Percentiles rank a stretch among this genome's conserved stretches.
Conservation (phyloP, 1,140 invertebrate species). For the Yoshiicerus persimilis region DNA sequence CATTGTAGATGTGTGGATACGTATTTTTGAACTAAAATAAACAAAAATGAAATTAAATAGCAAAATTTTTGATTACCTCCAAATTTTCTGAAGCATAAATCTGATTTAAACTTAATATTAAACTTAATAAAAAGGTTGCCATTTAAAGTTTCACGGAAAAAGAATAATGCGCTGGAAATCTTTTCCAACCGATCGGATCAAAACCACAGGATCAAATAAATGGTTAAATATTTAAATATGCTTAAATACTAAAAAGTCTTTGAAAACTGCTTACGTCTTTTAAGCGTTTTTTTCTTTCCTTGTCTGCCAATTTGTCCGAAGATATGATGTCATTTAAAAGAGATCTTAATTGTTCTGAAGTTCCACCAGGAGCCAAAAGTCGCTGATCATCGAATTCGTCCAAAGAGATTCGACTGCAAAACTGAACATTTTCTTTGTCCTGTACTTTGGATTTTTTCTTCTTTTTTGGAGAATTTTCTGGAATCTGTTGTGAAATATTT, state of each 20-base stretch:
- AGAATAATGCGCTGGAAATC: no score
- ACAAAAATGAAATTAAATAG: not conserved
- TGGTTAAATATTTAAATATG: no score
- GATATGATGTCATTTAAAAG: constrained; percentile 24
- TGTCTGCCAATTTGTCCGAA: constrained; percentile 26
- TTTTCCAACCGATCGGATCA: no score
- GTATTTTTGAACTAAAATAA: constrained; percentile 36
- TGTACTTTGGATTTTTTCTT: not conserved
- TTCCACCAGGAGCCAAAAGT: constrained; percentile 33
- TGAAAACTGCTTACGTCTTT: constrained; percentile 41
- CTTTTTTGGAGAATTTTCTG: not conserved
- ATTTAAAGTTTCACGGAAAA: no score
- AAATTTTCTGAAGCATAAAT: no score
- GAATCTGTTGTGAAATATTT: not conserved
- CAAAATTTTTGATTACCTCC: no score
- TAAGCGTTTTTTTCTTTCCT: constrained; percentile 34
- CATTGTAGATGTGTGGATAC: constrained; percentile 46
- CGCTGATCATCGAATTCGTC: constrained; percentile 44
- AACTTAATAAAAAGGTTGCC: no score
- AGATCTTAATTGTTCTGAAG: constrained; percentile 31
- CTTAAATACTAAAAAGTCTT: no score
- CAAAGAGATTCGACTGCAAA: constrained; percentile 40
- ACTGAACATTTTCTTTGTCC: constrained; percentile 33
- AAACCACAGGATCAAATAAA: no score
- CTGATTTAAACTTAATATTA: no score